Evolutionary conservation across 2,888 invertebrate species (phyloP), one percentile per base, ranked within the genome.

Genomic region (Litoditis marina): DNA sequence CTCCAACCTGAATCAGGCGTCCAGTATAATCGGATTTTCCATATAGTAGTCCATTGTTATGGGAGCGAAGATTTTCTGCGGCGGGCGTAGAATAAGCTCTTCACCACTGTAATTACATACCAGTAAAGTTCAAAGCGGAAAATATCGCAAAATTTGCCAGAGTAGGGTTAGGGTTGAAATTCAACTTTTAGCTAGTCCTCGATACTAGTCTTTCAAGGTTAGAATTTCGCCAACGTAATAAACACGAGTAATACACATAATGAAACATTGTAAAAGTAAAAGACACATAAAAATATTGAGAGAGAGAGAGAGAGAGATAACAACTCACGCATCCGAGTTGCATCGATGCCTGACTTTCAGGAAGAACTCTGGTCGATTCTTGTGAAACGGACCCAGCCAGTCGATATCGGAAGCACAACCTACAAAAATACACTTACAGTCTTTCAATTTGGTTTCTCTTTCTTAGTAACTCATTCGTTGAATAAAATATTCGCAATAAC

Each of bases 291-390:
- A n/a, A n/a, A n/a, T n/a, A n/a, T n/a, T n/a, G n/a, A n/a, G n/a
- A 50, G 50, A 27, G 22, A n/a, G 22, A 50, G 28, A 8, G n/a
- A 27, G 28, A 50, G n/a, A n/a, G 27, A 42, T 22, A 27, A 19
- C 44, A 30, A 61, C 60, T 28, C 19, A 60, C 61, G 49, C 42
- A 16, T 34, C 6, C 2, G 61, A 55, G 8, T 68, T 73, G 58
- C 79, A 79, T 8, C 67, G 60, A 58, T 79, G 79, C 2, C 63
- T 65, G 49, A 79, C 60, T 53, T 68, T 66, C 39, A 79, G 51
- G 59, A 78, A 79, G 52, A 77, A 74, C 51, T 79, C 79, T 2
- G 79, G 79, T 16, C 66, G 59, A 55, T 79, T 79, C 27, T 63
- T 66, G 49, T 73, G 49, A 27, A 73, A 55, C 2, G 70, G 68